phyloP scores from a whole-genome alignment of 2,888 invertebrate species.

The Trichogramma evanescens region DNA sequence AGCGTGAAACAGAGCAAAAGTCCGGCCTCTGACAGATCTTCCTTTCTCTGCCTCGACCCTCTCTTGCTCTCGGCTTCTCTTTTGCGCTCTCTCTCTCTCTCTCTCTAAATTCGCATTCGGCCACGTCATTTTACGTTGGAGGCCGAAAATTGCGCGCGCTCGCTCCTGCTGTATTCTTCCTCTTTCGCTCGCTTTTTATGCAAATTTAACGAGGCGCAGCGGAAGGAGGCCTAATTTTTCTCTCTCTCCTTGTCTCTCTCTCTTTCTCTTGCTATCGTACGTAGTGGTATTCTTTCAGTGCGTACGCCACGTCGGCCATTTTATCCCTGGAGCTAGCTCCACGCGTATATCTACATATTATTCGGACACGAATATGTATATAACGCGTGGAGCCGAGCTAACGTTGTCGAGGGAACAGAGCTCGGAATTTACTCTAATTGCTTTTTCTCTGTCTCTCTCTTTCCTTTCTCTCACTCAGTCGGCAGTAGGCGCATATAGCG shows the following conservation, averaged over 20 bases:
- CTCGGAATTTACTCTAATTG: conserved; percentile 45
- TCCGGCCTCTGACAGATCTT: conserved; percentile 21
- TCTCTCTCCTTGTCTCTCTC: too few relatives aligned
- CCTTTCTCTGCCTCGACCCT: conserved; percentile 8
- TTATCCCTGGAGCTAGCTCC: too few relatives aligned
- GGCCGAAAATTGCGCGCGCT: not conserved
- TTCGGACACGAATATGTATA: too few relatives aligned
- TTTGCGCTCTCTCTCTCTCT: not conserved
- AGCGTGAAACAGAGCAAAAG: too few relatives aligned
- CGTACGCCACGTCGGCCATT: too few relatives aligned
- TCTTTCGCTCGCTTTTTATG: conserved; percentile 27
- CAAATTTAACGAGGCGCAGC: conserved; percentile 33
- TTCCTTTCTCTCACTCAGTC: conserved; percentile 32
- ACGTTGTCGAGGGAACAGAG: conserved; percentile 33
- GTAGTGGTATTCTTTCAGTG: too few relatives aligned
- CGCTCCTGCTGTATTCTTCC: too few relatives aligned
- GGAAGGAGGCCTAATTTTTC: conserved; percentile 40
- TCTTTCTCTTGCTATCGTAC: too few relatives aligned
- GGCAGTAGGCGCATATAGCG: conserved; percentile 15
- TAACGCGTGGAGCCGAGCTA: too few relatives aligned
- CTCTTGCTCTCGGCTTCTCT: not conserved
- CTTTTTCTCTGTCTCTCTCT: conserved; percentile 35
- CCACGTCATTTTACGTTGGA: not conserved
- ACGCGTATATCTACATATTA: too few relatives aligned
- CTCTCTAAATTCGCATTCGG: not conserved